These are phyloP conservation scores for Balaeniceps rex DNA, from an alignment of 2,113 vertebrate genomes.

Conservation along the genomic window DNA sequence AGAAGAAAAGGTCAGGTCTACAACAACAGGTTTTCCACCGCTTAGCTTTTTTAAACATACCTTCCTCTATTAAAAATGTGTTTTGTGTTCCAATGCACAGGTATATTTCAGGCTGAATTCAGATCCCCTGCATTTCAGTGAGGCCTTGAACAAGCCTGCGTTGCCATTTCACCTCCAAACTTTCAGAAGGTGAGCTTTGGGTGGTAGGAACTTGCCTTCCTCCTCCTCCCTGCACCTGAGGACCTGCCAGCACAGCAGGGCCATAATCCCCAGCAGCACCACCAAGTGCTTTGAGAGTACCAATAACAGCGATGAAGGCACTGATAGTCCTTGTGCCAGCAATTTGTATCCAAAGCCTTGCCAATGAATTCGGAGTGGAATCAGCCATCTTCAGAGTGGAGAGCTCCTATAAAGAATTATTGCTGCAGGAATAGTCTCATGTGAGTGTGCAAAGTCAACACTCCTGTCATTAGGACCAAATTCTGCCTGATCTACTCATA, in stretches of 20 bases:
- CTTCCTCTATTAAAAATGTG: background rate
- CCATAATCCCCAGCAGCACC: accelerated
- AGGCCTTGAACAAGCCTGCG: background rate
- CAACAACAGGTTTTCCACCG: background rate
- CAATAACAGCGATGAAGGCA: accelerated
- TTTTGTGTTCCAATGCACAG: background rate
- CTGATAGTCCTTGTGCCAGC: background rate
- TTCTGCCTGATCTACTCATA: background rate
- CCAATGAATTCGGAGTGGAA: background rate
- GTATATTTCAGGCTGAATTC: background rate
- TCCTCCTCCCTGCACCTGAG: background rate
- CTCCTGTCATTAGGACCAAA: accelerated
- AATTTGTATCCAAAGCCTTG: background rate
- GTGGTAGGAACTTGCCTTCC: background rate
- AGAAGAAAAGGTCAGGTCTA: background rate
- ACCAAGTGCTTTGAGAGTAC: background rate
- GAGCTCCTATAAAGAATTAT: background rate
- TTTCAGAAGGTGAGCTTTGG: background rate
- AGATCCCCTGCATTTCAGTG: background rate
- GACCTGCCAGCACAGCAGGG: background rate
- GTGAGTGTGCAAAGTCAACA: background rate
- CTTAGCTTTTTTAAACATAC: background rate
- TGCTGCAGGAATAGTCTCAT: background rate
- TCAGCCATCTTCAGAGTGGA: background rate
- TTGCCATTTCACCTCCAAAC: background rate